phyloP scores from a whole-genome alignment of 2,797 vertebrate species.

The Cyprinella venusta region DNA sequence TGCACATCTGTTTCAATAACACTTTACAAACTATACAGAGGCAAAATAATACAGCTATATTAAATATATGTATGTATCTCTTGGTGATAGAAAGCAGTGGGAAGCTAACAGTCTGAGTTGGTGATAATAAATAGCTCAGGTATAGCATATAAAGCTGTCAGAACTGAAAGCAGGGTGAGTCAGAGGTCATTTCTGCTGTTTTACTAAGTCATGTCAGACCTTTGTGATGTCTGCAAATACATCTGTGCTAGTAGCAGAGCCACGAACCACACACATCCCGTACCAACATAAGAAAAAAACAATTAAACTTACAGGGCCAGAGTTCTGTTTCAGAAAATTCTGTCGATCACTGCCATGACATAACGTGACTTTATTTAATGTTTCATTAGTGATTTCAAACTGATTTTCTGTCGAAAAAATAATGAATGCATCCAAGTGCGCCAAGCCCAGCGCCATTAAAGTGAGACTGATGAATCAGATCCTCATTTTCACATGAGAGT shows the following conservation, averaged over 20 bases:
- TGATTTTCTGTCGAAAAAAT: constrained; percentile 2
- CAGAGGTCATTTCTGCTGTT: constrained; percentile 57
- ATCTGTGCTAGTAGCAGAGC: constrained; percentile 21
- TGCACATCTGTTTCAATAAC: constrained; percentile 23
- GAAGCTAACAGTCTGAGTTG: constrained; percentile 28
- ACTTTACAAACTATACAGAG: neutral
- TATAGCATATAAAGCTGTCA: constrained; percentile 54
- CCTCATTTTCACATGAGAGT: neutral
- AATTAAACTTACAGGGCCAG: neutral
- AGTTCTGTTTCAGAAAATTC: neutral
- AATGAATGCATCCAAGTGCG: neutral
- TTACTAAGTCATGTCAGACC: constrained; percentile 55
- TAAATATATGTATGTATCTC: constrained; percentile 43
- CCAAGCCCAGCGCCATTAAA: neutral
- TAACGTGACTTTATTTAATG: neutral
- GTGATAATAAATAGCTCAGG: constrained; percentile 44
- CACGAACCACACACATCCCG: neutral
- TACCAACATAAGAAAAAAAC: constrained; percentile 9
- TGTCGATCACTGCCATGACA: neutral
- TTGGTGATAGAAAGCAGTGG: constrained; percentile 39
- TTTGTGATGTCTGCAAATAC: constrained; percentile 54
- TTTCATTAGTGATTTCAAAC: constrained; percentile 14
- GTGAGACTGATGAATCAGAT: neutral
- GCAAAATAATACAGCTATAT: constrained; percentile 30
- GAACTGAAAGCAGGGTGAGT: constrained; percentile 39